These are phyloP conservation scores for Flexamia atlantica DNA, from an alignment of 2,888 invertebrate species.

Conservation along the genomic window DNA sequence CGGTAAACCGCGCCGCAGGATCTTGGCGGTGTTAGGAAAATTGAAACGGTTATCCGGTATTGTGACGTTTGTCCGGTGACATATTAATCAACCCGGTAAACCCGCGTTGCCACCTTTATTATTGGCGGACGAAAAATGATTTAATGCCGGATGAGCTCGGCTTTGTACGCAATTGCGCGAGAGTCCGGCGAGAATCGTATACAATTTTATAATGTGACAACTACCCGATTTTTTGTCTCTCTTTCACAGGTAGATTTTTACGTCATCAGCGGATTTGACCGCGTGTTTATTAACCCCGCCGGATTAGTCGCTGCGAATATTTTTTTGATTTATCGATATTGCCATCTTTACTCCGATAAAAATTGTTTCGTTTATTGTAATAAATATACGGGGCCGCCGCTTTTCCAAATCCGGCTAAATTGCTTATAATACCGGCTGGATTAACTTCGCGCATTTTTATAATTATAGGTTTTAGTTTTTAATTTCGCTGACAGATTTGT, in stretches of 20 bases:
- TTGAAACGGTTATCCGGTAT: slow-evolving; percentile 29
- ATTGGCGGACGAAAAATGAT: slow-evolving; percentile 52
- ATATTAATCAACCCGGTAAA: slow-evolving; percentile 31
- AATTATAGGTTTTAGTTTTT: slow-evolving; percentile 59
- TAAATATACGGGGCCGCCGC: slow-evolving; percentile 43
- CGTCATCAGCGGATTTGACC: slow-evolving; percentile 56
- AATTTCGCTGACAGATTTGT: slow-evolving; percentile 54
- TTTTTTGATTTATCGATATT: slow-evolving; percentile 57
- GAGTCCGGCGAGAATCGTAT: slow-evolving; percentile 27
- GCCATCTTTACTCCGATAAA: slow-evolving; percentile 47
- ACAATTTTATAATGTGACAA: slow-evolving; percentile 58
- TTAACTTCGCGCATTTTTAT: slow-evolving; percentile 48
- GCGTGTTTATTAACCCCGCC: slow-evolving; percentile 51
- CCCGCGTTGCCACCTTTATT: slow-evolving; percentile 44
- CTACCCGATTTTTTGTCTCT: slow-evolving; percentile 40
- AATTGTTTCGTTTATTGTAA: slow-evolving; percentile 56
- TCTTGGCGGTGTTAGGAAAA: slow-evolving; percentile 39
- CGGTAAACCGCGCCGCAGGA: not conserved
- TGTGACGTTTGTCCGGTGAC: slow-evolving; percentile 33
- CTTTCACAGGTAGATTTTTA: slow-evolving; percentile 51
- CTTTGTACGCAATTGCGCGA: slow-evolving; percentile 29
- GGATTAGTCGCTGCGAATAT: slow-evolving; percentile 20
- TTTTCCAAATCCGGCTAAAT: slow-evolving; percentile 46
- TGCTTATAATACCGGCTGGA: slow-evolving; percentile 54
- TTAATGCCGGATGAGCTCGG: slow-evolving; percentile 27